These are phyloP conservation scores for Styela plicata DNA, from an alignment of 23 tunicate genomes.

Conservation along the genomic window DNA sequence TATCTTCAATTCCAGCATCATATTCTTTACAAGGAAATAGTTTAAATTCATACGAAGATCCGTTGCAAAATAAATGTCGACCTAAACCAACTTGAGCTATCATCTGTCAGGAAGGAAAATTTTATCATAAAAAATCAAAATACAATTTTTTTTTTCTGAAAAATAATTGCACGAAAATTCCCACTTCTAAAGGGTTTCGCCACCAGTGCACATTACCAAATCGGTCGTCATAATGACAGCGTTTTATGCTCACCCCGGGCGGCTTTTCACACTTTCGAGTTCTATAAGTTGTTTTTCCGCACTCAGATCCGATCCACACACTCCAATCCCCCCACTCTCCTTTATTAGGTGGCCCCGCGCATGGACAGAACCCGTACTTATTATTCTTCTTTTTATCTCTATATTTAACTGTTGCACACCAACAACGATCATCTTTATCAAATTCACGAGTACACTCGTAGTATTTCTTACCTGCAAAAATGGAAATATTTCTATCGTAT, in stretches of 20 bases:
- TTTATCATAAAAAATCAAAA: no score
- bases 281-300: slow-evolving; percentile 57
- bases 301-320: slow-evolving; percentile 42
- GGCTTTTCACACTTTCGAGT: slow-evolving; percentile 33
- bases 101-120: no score
- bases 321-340: slow-evolving; percentile 66
- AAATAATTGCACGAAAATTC: no score
- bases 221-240: not conserved
- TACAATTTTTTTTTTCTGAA: no score
- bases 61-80: not conserved
- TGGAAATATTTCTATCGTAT: no score
- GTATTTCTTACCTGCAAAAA: slow-evolving; percentile 34
- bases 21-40: not conserved
- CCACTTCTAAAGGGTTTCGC: no score
- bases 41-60: slow-evolving; percentile 5
- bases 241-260: not conserved
- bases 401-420: slow-evolving; percentile 71
- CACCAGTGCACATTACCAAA: not conserved
- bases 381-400: slow-evolving; percentile 36
- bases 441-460: slow-evolving; percentile 43
- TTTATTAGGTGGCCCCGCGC: slow-evolving; percentile 36
- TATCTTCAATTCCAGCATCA: not conserved
- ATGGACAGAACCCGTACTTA: slow-evolving; percentile 49
- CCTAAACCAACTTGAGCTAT: slow-evolving; percentile 5
- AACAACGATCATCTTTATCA: slow-evolving; percentile 38